A percentile compares a stretch with the other conserved stretches of the same genome.
Conservation (phyloP, 2,113 vertebrate species). For the Pholis gunnellus region DNA sequence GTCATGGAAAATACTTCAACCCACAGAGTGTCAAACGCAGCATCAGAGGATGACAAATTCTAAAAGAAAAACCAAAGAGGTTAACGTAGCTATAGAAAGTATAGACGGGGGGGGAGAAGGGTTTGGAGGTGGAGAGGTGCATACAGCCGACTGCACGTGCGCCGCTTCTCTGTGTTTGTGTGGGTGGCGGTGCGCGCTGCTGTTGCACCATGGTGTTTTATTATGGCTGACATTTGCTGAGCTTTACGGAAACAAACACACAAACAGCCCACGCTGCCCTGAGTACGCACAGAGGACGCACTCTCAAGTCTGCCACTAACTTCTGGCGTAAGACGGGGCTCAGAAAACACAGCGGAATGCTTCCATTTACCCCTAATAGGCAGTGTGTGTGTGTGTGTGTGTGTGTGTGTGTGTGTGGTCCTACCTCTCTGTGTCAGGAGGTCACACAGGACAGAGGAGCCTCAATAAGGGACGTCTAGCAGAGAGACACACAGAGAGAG, state of each 20-base stretch:
- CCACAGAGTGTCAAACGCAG: background rate
- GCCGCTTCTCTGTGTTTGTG: slow-evolving; percentile 34
- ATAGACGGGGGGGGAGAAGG: background rate
- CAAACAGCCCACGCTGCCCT: slow-evolving; percentile 18
- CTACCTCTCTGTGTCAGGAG: slow-evolving; percentile 75
- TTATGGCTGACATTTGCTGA: slow-evolving; percentile 67
- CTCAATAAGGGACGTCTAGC: slow-evolving; percentile 62
- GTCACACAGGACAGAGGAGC: slow-evolving; percentile 69
- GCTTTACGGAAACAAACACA: slow-evolving; percentile 65
- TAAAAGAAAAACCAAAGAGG: background rate
- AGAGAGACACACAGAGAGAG: slow-evolving; percentile 45
- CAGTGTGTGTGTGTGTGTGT: background rate
- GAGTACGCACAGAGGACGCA: slow-evolving; percentile 14
- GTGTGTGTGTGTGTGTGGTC: slow-evolving; percentile 34
- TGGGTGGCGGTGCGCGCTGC: slow-evolving; percentile 28
- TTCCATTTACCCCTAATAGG: background rate
- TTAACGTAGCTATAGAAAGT: background rate
- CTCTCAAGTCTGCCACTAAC: background rate
- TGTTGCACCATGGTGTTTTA: slow-evolving; percentile 68
- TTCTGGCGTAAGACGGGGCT: background rate
- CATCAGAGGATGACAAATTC: background rate
- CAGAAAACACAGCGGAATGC: background rate
- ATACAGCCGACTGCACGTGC: slow-evolving; percentile 38
- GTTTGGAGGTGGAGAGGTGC: background rate
- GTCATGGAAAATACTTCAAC: background rate